Evolutionary conservation across 2,888 invertebrate species (phyloP).

Genomic region (Ecdyonurus torrentis): DNA sequence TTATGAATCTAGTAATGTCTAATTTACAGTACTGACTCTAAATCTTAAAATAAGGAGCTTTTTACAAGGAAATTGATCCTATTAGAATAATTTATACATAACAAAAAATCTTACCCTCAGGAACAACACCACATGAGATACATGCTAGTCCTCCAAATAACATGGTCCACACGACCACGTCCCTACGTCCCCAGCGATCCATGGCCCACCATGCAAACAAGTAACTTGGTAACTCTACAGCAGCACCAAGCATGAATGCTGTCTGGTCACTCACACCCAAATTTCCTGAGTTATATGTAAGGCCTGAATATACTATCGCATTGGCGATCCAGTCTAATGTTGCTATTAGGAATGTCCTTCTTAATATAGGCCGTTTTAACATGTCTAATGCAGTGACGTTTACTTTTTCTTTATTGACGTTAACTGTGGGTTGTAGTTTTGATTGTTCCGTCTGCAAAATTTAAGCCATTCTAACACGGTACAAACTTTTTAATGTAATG

Average conservation of each 20-base stretch:
- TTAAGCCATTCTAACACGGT: too few species aligned
- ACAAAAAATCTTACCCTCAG: slow-evolving; percentile 33
- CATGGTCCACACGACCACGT: slow-evolving; percentile 46
- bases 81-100: too few species aligned
- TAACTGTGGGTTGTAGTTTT: neutral
- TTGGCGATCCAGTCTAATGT: slow-evolving; percentile 48
- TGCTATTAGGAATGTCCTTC: slow-evolving; percentile 45
- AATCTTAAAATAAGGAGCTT: too few species aligned
- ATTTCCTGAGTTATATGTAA: slow-evolving; percentile 48
- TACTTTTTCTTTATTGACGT: slow-evolving; percentile 16
- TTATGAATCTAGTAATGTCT: too few species aligned
- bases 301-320: slow-evolving; percentile 49
- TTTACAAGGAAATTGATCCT: too few species aligned
- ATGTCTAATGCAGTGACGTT: slow-evolving; percentile 43
- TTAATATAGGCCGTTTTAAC: slow-evolving; percentile 44
- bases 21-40: too few species aligned
- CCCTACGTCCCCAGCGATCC: slow-evolving; percentile 43
- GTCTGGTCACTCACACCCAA: slow-evolving; percentile 49
- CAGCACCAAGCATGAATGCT: slow-evolving; percentile 47
- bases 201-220: slow-evolving; percentile 48
- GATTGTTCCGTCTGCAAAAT: neutral
- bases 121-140: slow-evolving; percentile 43
- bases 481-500: too few species aligned
- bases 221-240: slow-evolving; percentile 45
- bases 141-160: slow-evolving; percentile 46